phyloP scores from a whole-genome alignment of 53 echinoderm and acorn worm genomes.

The Mesocentrotus franciscanus region DNA sequence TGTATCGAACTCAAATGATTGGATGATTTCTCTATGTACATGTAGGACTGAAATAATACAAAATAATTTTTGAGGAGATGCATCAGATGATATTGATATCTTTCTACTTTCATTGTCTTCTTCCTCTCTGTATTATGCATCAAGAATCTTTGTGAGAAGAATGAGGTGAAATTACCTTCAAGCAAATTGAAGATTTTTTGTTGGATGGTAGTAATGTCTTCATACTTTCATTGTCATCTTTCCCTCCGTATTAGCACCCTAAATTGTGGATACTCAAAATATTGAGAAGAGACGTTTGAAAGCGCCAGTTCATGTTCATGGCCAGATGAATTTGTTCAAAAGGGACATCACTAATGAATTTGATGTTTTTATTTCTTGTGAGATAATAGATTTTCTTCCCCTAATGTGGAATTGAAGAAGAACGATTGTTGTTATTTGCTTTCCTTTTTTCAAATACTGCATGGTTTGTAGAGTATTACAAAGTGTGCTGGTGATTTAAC shows the following conservation, averaged over 20 bases:
- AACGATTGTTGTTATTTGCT: not conserved
- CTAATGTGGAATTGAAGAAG: not conserved
- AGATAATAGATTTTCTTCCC: constrained; percentile 7
- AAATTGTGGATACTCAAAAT: not conserved
- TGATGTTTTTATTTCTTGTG: constrained; percentile 23
- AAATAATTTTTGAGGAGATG: not conserved
- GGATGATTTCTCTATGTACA: not conserved
- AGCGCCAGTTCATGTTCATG: not conserved
- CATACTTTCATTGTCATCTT: not conserved
- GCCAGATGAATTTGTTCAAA: not conserved
- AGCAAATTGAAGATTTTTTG: too few relatives aligned
- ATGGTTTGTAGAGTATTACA: too few relatives aligned
- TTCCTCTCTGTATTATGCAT: not conserved
- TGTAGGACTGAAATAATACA: not conserved
- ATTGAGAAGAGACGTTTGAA: not conserved
- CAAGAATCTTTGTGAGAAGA: too few relatives aligned
- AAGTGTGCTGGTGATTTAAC: too few relatives aligned
- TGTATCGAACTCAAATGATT: not conserved
- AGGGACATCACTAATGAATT: not conserved
- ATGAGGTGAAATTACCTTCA: too few relatives aligned
- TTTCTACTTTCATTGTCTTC: not conserved
- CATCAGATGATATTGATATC: not conserved
- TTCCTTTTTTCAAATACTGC: too few relatives aligned
- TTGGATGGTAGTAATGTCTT: not conserved
- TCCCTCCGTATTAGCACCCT: not conserved